phyloP scores from a whole-genome alignment of 2,113 vertebrate genomes.

The Picathartes gymnocephalus region DNA sequence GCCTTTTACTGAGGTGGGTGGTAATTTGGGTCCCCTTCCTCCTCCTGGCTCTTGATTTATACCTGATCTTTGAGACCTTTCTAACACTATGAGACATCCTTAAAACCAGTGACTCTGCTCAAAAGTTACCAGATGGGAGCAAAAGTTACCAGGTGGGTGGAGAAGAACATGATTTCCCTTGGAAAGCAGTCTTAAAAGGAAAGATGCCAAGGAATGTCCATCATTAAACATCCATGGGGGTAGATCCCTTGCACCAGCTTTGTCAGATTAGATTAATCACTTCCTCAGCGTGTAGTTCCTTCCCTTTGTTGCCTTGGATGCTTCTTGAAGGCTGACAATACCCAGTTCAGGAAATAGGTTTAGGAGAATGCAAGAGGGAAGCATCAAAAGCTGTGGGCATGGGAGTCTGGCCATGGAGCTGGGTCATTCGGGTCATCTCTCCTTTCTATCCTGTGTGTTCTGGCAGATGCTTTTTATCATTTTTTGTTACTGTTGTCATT shows the following conservation, averaged over 20 bases:
- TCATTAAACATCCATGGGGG: neutral
- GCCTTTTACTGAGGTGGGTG: neutral
- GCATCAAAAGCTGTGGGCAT: rapidly evolving
- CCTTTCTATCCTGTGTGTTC: neutral
- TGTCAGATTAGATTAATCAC: neutral
- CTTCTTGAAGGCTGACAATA: neutral
- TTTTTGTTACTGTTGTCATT: neutral
- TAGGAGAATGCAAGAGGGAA: neutral
- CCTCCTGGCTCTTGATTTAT: neutral
- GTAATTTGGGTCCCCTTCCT: neutral
- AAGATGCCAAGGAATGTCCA: neutral
- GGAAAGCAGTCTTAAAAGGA: neutral
- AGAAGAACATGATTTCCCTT: neutral
- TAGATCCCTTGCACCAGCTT: neutral
- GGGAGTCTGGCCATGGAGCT: neutral
- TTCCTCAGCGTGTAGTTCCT: neutral
- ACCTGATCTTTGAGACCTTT: neutral
- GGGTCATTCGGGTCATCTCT: rapidly evolving
- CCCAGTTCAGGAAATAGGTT: neutral
- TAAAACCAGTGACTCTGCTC: neutral
- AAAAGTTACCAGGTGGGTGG: neutral
- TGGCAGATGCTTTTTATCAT: neutral
- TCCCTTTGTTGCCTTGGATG: neutral
- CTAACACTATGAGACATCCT: neutral
- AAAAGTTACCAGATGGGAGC: neutral